phyloP scores from a whole-genome alignment of 2,888 invertebrate genomes.

The Rosalia funebris region DNA sequence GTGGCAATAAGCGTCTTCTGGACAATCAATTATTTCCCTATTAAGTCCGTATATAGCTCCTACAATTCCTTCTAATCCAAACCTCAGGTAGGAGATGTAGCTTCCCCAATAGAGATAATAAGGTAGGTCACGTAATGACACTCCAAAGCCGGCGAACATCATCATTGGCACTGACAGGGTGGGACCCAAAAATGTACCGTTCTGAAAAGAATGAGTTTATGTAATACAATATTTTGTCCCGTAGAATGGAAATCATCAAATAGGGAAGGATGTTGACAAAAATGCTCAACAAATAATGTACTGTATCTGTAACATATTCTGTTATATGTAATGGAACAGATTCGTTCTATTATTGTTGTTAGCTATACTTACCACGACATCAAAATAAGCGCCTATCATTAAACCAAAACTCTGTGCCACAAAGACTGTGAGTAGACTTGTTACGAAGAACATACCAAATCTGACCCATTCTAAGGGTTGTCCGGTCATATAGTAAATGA shows the following conservation, averaged over 20 bases:
- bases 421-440: conserved; percentile 84
- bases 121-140: conserved; percentile 87
- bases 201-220: conserved; percentile 75
- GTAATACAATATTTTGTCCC: too few species aligned
- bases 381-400: conserved; percentile 89
- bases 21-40: conserved; percentile 80
- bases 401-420: conserved; percentile 94
- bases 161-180: conserved; percentile 92
- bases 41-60: conserved; percentile 86
- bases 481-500: conserved; percentile 88
- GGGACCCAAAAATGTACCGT: conserved; percentile 94
- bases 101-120: conserved; percentile 89
- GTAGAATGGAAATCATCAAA: too few species aligned
- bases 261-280: too few species aligned
- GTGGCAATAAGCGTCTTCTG: conserved; percentile 80
- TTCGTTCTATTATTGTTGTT: too few species aligned
- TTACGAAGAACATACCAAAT: conserved; percentile 86
- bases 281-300: too few species aligned
- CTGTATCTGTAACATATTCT: too few species aligned
- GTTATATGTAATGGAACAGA: too few species aligned
- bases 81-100: conserved; percentile 89
- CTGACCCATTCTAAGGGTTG: conserved; percentile 85
- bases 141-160: conserved; percentile 97
- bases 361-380: conserved; percentile 84
- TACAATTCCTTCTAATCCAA: conserved; percentile 88